Evolutionary conservation across 2,888 invertebrate genomes (phyloP).

Genomic region (Cremastinae sp.): DNA sequence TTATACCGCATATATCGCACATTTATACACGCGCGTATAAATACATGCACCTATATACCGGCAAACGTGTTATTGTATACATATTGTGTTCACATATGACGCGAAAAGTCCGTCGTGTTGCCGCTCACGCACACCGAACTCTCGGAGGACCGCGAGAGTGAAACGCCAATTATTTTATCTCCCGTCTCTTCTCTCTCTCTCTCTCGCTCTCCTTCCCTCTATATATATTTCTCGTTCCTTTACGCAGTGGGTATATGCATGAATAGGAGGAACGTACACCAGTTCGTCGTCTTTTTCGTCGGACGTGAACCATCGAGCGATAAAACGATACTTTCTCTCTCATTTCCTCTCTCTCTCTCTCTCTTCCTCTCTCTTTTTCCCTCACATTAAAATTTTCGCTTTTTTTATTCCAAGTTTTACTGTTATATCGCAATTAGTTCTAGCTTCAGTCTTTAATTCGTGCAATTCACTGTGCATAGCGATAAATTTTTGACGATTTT

Average conservation of each 20-base stretch:
- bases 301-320: background rate
- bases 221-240: too few relatives aligned
- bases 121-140: constrained; percentile 10
- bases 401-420: too few relatives aligned
- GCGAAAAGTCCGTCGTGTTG: constrained; percentile 10
- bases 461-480: too few relatives aligned
- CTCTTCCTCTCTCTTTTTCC: background rate
- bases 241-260: too few relatives aligned
- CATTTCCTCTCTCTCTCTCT: too few relatives aligned
- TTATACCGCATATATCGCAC: constrained; percentile 23
- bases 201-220: too few relatives aligned
- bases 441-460: too few relatives aligned
- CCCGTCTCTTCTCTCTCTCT: constrained; percentile 35
- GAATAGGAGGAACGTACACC: constrained; percentile 15
- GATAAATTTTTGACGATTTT: too few relatives aligned
- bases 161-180: constrained; percentile 49
- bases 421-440: too few relatives aligned
- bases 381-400: too few relatives aligned
- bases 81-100: background rate
- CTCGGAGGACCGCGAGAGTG: constrained; percentile 11
- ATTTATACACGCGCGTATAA: constrained; percentile 13
- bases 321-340: background rate
- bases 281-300: constrained; percentile 33
- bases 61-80: background rate
- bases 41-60: background rate